These are phyloP conservation scores for Pararge aegeria DNA, from an alignment of 1,140 invertebrate species.

Conservation along the genomic window DNA sequence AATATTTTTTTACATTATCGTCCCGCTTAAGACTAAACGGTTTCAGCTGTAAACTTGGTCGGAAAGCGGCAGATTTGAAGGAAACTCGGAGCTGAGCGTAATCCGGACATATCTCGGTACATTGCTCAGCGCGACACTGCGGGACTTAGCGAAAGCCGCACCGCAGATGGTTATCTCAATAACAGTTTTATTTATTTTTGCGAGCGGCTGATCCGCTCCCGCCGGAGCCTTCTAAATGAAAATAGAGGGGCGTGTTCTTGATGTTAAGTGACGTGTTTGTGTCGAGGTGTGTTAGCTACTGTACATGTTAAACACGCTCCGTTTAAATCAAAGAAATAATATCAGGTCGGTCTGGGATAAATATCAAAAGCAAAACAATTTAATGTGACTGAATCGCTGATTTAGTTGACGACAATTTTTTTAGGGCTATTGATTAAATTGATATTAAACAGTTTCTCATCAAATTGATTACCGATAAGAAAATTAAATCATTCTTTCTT, in stretches of 20 bases:
- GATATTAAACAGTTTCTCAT: no score
- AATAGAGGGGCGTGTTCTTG: constrained; percentile 55
- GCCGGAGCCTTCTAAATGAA: constrained; percentile 67
- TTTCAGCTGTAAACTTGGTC: constrained; percentile 68
- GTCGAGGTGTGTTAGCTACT: constrained; percentile 18
- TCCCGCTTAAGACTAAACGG: constrained; percentile 49
- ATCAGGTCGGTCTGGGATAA: neutral
- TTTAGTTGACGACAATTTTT: no score
- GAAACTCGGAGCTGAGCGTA: constrained; percentile 51
- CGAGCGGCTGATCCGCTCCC: constrained; percentile 67
- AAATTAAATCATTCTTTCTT: no score
- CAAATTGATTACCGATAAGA: no score
- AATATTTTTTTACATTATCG: constrained; percentile 41
- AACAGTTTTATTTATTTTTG: constrained; percentile 80
- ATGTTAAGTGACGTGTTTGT: constrained; percentile 27
- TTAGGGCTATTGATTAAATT: no score
- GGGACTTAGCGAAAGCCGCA: constrained; percentile 73
- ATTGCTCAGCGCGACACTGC: constrained; percentile 71
- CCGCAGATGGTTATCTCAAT: constrained; percentile 78
- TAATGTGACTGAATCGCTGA: no score
- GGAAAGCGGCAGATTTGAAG: constrained; percentile 56
- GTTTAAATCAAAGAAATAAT: neutral
- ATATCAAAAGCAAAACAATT: neutral
- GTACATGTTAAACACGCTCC: constrained; percentile 5
- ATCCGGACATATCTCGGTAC: constrained; percentile 75